Conservation (phyloP, 1,140 invertebrate genomes). For the Drosophila erecta region DNA sequence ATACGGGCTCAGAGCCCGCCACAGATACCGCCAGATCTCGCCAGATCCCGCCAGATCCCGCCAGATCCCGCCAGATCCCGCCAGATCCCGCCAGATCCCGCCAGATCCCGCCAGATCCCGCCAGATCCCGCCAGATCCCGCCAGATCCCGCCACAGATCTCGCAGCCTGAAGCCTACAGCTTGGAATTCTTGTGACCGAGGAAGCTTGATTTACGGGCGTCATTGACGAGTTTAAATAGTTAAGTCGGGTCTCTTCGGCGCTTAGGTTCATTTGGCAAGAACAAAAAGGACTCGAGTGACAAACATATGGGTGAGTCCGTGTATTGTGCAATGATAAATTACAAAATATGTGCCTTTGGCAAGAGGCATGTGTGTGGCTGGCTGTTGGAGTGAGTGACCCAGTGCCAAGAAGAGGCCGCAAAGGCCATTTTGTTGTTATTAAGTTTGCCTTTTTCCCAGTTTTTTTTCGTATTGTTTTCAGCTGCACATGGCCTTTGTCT, state of each 20-base stretch:
- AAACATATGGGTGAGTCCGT: slow-evolving; percentile 35
- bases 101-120: no score
- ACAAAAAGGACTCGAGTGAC: slow-evolving; percentile 41
- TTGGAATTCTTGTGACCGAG: slow-evolving; percentile 10
- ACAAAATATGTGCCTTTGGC: slow-evolving; percentile 78
- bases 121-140: no score
- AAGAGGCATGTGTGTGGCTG: slow-evolving; percentile 24
- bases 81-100: no score
- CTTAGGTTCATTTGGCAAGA: slow-evolving; percentile 74
- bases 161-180: no score
- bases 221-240: slow-evolving; percentile 67
- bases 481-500: slow-evolving; percentile 56
- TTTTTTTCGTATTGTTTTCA: slow-evolving; percentile 18
- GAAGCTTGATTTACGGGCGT: slow-evolving; percentile 28
- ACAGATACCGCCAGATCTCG: no score
- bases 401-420: slow-evolving; percentile 59
- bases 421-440: slow-evolving; percentile 82
- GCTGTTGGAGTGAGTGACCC: slow-evolving; percentile 37
- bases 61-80: no score
- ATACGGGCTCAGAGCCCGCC: no score
- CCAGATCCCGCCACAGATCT: no score
- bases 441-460: slow-evolving; percentile 62
- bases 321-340: slow-evolving; percentile 80
- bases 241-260: slow-evolving; percentile 46
- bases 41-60: no score